Conservation (phyloP, 2,888 invertebrate species). For the Lasioglossum morio region DNA sequence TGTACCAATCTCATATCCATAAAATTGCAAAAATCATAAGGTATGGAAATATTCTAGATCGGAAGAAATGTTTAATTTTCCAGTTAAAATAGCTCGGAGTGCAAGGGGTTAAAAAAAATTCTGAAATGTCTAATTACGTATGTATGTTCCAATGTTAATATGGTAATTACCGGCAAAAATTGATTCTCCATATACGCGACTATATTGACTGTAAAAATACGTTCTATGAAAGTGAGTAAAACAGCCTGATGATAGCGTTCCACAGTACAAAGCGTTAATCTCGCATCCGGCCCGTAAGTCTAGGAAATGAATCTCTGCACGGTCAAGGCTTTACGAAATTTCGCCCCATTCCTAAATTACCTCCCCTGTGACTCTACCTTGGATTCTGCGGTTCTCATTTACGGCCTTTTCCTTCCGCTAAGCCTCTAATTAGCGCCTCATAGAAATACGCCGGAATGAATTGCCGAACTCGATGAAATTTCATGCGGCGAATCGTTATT, state of each 20-base stretch:
- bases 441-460: not conserved
- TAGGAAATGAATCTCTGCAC: conserved; percentile 28
- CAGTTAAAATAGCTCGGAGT: too few species aligned
- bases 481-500: not conserved
- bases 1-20: too few species aligned
- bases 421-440: conserved; percentile 7
- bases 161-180: not conserved
- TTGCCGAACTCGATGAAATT: not conserved
- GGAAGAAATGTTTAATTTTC: too few species aligned
- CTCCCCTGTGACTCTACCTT: not conserved
- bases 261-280: conserved; percentile 1
- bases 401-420: conserved; percentile 25
- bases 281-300: not conserved
- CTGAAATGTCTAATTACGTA: not conserved
- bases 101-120: not conserved
- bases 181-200: not conserved
- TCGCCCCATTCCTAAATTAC: conserved; percentile 33
- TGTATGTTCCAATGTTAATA: not conserved
- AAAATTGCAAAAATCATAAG: too few species aligned
- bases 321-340: conserved; percentile 54
- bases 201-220: not conserved
- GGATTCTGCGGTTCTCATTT: conserved; percentile 17
- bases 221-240: not conserved
- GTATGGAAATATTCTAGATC: too few species aligned
- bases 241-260: not conserved